phyloP scores from a whole-genome alignment of 2,797 vertebrate species.

The Falco concolor region DNA sequence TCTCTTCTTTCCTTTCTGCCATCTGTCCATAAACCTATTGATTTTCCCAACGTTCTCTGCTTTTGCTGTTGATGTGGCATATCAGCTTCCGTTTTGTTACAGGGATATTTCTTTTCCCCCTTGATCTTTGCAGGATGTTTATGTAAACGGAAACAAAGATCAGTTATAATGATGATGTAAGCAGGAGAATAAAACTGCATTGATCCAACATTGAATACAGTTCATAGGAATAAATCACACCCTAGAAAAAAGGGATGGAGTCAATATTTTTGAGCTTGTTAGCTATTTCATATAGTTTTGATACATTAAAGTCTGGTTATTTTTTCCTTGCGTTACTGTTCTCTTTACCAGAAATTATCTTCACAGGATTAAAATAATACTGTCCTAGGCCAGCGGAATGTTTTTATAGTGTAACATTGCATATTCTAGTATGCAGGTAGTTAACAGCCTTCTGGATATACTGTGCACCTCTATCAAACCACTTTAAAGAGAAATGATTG shows the following conservation, averaged over 20 bases:
- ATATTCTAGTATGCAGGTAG: neutral
- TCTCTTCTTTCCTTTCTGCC: constrained; percentile 39
- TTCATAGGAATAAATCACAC: neutral
- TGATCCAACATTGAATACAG: neutral
- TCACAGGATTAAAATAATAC: neutral
- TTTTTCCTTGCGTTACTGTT: neutral
- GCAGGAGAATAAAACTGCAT: neutral
- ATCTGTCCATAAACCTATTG: constrained; percentile 34
- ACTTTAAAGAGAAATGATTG: neutral
- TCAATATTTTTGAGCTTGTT: neutral
- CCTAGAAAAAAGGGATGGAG: neutral
- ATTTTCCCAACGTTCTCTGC: neutral
- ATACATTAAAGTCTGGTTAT: neutral
- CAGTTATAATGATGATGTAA: constrained; percentile 9
- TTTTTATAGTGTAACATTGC: neutral
- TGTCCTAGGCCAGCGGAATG: neutral
- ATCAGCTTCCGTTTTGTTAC: constrained; percentile 23
- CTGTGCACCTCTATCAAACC: neutral
- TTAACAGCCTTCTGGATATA: neutral
- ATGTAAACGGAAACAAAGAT: constrained; percentile 23
- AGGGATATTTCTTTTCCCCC: neutral
- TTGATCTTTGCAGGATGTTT: neutral
- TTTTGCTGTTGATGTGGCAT: neutral
- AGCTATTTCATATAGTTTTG: neutral
- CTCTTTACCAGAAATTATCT: neutral